Conservation (phyloP, 2,113 vertebrate species). For the Podiceps cristatus region DNA sequence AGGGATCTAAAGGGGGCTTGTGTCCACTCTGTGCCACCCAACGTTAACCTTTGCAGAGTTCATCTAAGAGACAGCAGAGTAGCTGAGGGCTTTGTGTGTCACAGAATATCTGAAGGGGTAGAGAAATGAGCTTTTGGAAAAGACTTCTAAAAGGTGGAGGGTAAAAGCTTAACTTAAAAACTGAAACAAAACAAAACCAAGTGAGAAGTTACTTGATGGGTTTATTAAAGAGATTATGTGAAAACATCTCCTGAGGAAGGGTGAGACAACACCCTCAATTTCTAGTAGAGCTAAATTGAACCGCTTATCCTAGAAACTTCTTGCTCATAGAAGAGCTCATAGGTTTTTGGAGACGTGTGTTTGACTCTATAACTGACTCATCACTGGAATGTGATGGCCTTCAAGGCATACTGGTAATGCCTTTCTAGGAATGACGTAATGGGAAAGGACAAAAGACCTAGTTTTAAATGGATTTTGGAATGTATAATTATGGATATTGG, state of each 20-base stretch:
- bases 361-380: neutral
- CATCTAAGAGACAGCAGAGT: neutral
- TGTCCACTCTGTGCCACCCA: neutral
- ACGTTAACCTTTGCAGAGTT: neutral
- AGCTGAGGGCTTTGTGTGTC: neutral
- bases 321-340: neutral
- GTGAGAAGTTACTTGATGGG: neutral
- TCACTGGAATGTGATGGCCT: neutral
- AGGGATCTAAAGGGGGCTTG: neutral
- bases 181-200: neutral
- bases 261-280: neutral
- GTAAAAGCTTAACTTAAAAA: neutral
- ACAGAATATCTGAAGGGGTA: neutral
- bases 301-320: neutral
- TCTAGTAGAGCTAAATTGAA: neutral
- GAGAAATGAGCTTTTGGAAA: neutral
- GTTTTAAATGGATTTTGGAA: no score
- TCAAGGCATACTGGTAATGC: neutral
- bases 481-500: neutral
- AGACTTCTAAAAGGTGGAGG: neutral
- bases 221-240: neutral
- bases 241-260: neutral
- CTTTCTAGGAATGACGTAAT: neutral
- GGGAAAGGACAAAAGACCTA: neutral
- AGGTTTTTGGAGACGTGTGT: neutral